A percentile compares a stretch with the other conserved stretches of the same genome.
Conservation (phyloP, 2,888 invertebrate genomes). For the Sinopyrophorus schimmeli region DNA sequence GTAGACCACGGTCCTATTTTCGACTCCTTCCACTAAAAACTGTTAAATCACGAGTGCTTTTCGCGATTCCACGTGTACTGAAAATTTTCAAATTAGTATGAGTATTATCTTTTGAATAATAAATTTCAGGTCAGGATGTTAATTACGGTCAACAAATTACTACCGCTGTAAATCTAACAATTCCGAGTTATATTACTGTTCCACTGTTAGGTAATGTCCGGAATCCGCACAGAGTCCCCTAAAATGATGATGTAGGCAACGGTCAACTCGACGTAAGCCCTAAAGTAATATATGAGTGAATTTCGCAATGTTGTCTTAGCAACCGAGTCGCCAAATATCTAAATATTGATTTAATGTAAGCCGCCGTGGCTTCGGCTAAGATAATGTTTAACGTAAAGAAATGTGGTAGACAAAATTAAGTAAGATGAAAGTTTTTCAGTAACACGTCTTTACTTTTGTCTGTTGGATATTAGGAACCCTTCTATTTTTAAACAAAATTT, state of each 20-base stretch:
- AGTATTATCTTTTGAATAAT: constrained; percentile 40
- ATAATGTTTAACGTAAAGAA: too few species aligned
- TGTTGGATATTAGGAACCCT: too few species aligned
- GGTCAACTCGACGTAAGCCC: constrained; percentile 28
- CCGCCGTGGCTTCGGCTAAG: too few species aligned
- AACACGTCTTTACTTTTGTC: too few species aligned
- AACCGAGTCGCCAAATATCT: constrained; percentile 20
- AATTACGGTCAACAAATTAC: constrained; percentile 49
- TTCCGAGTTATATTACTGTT: constrained; percentile 40
- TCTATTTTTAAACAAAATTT: too few species aligned
- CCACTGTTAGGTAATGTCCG: constrained; percentile 36
- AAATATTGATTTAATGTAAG: constrained; percentile 36
- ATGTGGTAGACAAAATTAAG: too few species aligned
- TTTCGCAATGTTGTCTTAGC: constrained; percentile 28
- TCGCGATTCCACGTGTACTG: too few species aligned
- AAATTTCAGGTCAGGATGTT: constrained; percentile 45
- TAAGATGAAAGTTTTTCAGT: too few species aligned
- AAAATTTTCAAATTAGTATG: too few species aligned
- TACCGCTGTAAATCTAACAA: constrained; percentile 44
- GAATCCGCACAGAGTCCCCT: constrained; percentile 28
- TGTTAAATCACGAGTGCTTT: too few species aligned
- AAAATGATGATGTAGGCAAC: constrained; percentile 33
- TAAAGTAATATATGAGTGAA: constrained; percentile 31
- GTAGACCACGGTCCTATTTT: constrained; percentile 32
- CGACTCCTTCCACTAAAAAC: constrained; percentile 4